phyloP scores from a whole-genome alignment of 2,888 invertebrate species.

The Schrankia costaestrigalis region DNA sequence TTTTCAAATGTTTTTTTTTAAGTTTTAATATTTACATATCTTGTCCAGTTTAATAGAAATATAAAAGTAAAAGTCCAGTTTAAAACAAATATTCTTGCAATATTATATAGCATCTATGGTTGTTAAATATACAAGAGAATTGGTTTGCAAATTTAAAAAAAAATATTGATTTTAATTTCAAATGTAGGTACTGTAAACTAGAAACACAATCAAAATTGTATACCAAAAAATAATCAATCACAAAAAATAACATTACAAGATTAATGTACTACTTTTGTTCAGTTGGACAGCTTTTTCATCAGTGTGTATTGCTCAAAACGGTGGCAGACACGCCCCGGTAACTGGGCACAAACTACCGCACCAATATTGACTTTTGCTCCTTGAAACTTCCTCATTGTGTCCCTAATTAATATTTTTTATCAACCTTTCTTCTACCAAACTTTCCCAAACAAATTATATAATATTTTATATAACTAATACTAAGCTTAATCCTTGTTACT shows the following conservation, averaged over 20 bases:
- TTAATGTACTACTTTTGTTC: no score
- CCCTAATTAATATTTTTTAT: conserved; percentile 56
- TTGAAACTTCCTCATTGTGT: conserved; percentile 58
- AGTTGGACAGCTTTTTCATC: conserved; percentile 6
- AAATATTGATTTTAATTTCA: no score
- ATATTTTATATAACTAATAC: not conserved
- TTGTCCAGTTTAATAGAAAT: no score
- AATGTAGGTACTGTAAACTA: no score
- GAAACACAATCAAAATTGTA: no score
- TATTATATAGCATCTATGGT: not conserved
- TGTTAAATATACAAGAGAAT: no score
- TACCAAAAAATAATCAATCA: no score
- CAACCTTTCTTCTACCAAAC: conserved; percentile 11
- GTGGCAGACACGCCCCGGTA: conserved; percentile 56
- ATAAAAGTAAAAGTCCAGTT: no score
- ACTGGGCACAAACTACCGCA: conserved; percentile 64
- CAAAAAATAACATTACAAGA: no score
- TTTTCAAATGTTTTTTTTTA: not conserved
- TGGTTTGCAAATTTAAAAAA: not conserved
- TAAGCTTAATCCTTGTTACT: conserved; percentile 5
- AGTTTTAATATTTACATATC: not conserved
- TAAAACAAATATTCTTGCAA: no score
- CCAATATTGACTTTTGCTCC: conserved; percentile 68
- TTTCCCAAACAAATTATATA: not conserved
- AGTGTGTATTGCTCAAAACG: conserved; percentile 34